A percentile compares a stretch with the other conserved stretches of the same genome.
phyloP scores from a whole-genome alignment of 2,113 vertebrate genomes.

The Antechinus flavipes region DNA sequence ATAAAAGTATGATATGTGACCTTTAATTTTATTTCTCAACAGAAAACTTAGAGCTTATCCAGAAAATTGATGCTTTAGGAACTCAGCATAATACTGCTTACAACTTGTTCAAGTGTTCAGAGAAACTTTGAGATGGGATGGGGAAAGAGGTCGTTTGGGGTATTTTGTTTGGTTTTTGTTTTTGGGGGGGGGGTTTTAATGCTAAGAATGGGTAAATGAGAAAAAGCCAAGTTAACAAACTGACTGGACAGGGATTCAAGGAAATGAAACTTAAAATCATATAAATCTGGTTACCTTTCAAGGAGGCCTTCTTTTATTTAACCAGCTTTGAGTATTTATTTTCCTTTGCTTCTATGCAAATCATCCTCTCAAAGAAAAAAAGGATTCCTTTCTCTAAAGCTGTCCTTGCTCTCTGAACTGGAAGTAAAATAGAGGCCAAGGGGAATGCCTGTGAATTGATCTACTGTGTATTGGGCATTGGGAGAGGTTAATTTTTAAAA shows the following conservation, averaged over 20 bases:
- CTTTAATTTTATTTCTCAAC: constrained; percentile 72
- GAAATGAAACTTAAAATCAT: constrained; percentile 3
- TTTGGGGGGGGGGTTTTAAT: not conserved
- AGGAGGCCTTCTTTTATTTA: not conserved
- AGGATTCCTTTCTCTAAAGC: not conserved
- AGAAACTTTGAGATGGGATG: not conserved
- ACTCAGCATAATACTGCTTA: not conserved
- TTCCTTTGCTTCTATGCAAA: not conserved
- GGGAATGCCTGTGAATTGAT: constrained; percentile 28
- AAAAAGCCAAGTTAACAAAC: not conserved
- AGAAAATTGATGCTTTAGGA: constrained; percentile 68
- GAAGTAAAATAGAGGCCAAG: constrained; percentile 20
- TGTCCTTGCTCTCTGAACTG: constrained; percentile 16
- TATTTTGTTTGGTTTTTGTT: not conserved
- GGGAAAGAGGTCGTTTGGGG: not conserved
- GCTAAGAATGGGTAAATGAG: not conserved
- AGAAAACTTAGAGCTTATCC: constrained; percentile 76
- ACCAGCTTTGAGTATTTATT: not conserved
- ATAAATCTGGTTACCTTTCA: not conserved
- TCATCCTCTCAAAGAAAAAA: not conserved
- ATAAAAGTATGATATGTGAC: constrained; percentile 62
- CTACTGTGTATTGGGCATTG: constrained; percentile 12
- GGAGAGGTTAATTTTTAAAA: constrained; percentile 43
- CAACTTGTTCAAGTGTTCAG: not conserved
- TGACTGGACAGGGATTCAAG: constrained; percentile 32